Evolutionary conservation across 2,113 vertebrate species (phyloP), one percentile per base, ranked within the genome.

Genomic region (Spheniscus mendiculus): DNA sequence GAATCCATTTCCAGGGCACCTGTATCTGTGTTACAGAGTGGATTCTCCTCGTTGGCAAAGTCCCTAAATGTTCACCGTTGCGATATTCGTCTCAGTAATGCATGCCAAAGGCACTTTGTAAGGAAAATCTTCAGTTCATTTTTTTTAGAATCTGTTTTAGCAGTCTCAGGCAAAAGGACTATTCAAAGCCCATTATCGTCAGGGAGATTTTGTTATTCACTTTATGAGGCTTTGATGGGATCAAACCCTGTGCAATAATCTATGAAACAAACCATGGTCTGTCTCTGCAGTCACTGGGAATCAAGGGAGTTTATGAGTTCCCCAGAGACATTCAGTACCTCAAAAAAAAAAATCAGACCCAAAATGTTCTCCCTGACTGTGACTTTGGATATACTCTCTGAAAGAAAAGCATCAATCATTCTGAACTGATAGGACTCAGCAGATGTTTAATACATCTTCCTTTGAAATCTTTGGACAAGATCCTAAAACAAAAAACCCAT

Each of bases 401-500:
- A 91, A 83, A 72, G 71, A 38, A 73, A 63, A 45, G 1, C 5
- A 71, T 44, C 47, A 44, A 8, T 47, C 15, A 21, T 67, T 61
- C 30, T 65, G 52, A 52, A 49, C 8, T 45, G 11, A 10, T 32
- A 56, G 13, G 27, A 58, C 45, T 65, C 40, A 61, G 23, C 7
- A 83, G 17, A 22, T 38, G 3, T 44, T 87, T 52, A 61, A 49
- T 79, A 11, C 16, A 56, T 83, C 25, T 36, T 56, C 15, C 36
- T 52, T 44, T 65, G 25, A 85, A 85, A 76, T 77, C 3, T 65
- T 83, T 66, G 36, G 19, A 32, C 29, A 66, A n/a, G 49, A 65
- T 56, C 30, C 72, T n/a, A 12, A 82, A 91, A 6, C 2, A 79
- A 83, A 61, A 61, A 0, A 0, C 2, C 4, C 4, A 52, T 8